A percentile compares a stretch with the other conserved stretches of the same genome.
Conservation (phyloP, 2,888 invertebrate species). For the Lasioglossum morio region DNA sequence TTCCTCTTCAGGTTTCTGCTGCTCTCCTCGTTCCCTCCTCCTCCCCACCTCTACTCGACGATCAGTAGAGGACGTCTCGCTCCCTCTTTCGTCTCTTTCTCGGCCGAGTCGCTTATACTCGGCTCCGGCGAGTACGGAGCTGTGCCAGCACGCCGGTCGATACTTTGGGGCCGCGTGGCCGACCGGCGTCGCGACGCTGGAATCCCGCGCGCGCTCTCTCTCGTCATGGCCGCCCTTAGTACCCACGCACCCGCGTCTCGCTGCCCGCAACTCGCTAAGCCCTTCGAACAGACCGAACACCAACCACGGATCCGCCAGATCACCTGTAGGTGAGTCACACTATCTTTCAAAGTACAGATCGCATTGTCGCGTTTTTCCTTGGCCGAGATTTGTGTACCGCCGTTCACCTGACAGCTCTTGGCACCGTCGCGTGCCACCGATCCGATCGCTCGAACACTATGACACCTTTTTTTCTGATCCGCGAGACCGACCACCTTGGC, state of each 20-base stretch:
- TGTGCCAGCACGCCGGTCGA: constrained; percentile 80
- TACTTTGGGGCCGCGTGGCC: constrained; percentile 81
- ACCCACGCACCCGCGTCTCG: constrained; percentile 51
- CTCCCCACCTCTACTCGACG: neutral
- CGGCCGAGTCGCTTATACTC: constrained; percentile 47
- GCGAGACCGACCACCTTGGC: neutral
- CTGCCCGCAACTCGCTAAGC: constrained; percentile 15
- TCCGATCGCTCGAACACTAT: neutral
- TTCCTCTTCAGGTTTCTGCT: constrained; percentile 56
- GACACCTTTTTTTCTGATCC: neutral
- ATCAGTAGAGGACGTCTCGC: neutral
- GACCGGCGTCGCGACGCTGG: constrained; percentile 82
- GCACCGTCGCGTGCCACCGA: constrained; percentile 17
- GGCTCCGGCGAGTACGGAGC: constrained; percentile 48
- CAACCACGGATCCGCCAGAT: neutral
- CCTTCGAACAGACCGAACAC: neutral
- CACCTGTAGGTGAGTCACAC: constrained; percentile 55
- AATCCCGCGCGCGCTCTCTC: constrained; percentile 73
- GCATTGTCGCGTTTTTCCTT: neutral
- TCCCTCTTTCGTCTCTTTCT: constrained; percentile 4
- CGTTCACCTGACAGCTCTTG: neutral
- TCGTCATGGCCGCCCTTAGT: constrained; percentile 80
- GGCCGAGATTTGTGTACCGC: neutral
- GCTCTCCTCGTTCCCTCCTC: constrained; percentile 1
- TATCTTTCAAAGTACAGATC: neutral